Evolutionary conservation across 2,797 vertebrate species (phyloP), one percentile per base, ranked within the genome.

Genomic region (Poecilia gillii): DNA sequence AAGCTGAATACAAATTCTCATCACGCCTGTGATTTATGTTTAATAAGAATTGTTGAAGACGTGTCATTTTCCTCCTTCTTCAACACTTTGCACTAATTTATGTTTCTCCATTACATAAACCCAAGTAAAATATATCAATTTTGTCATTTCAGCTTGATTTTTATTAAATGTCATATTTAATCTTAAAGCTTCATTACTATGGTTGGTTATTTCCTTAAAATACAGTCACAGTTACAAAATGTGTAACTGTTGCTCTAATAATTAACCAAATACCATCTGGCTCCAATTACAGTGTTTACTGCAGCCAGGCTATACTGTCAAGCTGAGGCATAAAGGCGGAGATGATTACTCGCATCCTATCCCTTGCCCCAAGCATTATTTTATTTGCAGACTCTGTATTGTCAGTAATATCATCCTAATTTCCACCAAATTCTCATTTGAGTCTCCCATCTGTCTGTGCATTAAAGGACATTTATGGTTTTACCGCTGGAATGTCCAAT

Each of bases 401-500:
- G 81, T 81, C 59, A 72, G 62, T 68, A 59, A 68, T 79, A 75
- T 84, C 36, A 41, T 55, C 51, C 84, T 74, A 74, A 41, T 78
- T 28, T 72, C 53, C 66, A 77, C 46, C 59, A 45, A 75, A 57
- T 64, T 87, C 81, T 89, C 77, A 75, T 74, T 79, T 83, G 84
- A 81, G 25, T 0, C 53, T 73, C 78, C 59, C 74, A 75, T 85
- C 81, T 87, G 79, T 1, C 74, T 72, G 57, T 41, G 6, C 73
- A 70, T 82, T 73, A 25, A 79, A 80, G 73, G 77, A 85, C 78
- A 76, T 85, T 84, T 85, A 74, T 46, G 72, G 79, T 84, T 81
- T 73, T 75, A 75, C 72, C 75, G 41, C 45, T 78, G 90, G 84
- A 90, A 93, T 89, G 84, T 85, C 85, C 83, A 88, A 66, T 87